A percentile compares a stretch with the other conserved stretches of the same genome.
Evolutionary conservation across 2,797 vertebrate genomes (phyloP).

Genomic region (Austrolebias charrua): DNA sequence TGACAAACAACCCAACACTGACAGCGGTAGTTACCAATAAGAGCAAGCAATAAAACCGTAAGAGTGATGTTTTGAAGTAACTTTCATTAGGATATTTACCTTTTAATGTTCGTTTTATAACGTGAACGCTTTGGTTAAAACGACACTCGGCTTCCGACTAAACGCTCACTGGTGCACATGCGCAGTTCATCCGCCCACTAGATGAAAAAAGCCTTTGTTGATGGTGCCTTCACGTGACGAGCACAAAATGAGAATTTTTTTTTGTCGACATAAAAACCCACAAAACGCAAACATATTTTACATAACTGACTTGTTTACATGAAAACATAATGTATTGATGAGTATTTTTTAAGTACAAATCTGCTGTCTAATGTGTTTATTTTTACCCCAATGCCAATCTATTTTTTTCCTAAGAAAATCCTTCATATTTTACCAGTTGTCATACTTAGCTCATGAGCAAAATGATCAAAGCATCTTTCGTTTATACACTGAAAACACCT

Average conservation of each 20-base stretch:
- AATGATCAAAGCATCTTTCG: neutral
- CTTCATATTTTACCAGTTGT: too few relatives aligned
- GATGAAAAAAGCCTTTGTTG: slow-evolving; percentile 21
- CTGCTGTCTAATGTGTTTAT: too few relatives aligned
- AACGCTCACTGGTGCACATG: slow-evolving; percentile 58
- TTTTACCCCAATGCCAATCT: too few relatives aligned
- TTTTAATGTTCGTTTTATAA: slow-evolving; percentile 56
- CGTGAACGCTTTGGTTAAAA: slow-evolving; percentile 49
- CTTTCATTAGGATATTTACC: slow-evolving; percentile 48
- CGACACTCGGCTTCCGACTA: slow-evolving; percentile 59
- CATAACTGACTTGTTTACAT: too few relatives aligned
- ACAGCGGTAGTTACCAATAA: neutral
- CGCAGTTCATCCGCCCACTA: slow-evolving; percentile 56
- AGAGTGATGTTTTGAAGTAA: neutral
- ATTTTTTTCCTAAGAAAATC: too few relatives aligned
- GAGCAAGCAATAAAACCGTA: accelerated
- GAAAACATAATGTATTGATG: too few relatives aligned
- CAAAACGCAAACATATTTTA: neutral
- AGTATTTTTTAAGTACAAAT: too few relatives aligned
- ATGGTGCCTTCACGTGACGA: slow-evolving; percentile 50
- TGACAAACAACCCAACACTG: slow-evolving; percentile 23
- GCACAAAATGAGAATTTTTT: slow-evolving; percentile 21
- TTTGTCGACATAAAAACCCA: neutral
- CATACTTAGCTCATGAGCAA: neutral
- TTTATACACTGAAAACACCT: too few relatives aligned